These are phyloP conservation scores for Balearica regulorum DNA, from an alignment of 2,797 vertebrate genomes.

Conservation along the genomic window DNA sequence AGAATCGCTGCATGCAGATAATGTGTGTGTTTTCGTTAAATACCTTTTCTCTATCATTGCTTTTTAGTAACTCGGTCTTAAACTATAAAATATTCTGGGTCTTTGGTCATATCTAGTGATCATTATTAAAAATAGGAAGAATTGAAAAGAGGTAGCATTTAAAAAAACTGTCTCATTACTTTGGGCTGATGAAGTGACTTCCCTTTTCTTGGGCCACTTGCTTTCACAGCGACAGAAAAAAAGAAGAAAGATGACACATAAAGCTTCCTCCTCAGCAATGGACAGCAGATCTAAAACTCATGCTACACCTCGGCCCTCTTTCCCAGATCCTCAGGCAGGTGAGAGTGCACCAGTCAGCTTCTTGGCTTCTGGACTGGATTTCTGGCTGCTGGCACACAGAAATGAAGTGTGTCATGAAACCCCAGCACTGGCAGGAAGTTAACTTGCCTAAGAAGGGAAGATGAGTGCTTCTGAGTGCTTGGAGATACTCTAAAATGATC, in stretches of 20 bases:
- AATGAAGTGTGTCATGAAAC: background rate
- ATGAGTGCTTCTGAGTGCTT: background rate
- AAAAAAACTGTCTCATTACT: background rate
- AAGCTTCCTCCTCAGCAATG: constrained; percentile 70
- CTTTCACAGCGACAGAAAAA: constrained; percentile 73
- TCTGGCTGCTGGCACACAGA: background rate
- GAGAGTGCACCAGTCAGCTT: background rate
- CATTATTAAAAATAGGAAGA: background rate
- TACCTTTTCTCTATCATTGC: background rate
- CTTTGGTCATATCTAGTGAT: background rate
- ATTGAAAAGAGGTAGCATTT: background rate
- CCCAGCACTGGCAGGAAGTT: background rate
- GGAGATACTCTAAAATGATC: background rate
- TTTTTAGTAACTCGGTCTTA: background rate
- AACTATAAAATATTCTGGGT: background rate
- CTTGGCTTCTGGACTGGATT: background rate
- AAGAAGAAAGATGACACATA: constrained; percentile 79
- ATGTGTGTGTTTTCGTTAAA: background rate
- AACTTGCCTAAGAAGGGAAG: background rate
- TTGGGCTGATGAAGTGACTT: background rate
- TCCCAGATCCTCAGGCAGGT: constrained; percentile 62
- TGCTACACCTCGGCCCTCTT: background rate
- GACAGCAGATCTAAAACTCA: constrained; percentile 36
- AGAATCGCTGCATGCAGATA: background rate
- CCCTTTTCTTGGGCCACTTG: background rate